Evolutionary conservation across 2,888 invertebrate genomes (phyloP).

Genomic region (Pristionchus arcanus): DNA sequence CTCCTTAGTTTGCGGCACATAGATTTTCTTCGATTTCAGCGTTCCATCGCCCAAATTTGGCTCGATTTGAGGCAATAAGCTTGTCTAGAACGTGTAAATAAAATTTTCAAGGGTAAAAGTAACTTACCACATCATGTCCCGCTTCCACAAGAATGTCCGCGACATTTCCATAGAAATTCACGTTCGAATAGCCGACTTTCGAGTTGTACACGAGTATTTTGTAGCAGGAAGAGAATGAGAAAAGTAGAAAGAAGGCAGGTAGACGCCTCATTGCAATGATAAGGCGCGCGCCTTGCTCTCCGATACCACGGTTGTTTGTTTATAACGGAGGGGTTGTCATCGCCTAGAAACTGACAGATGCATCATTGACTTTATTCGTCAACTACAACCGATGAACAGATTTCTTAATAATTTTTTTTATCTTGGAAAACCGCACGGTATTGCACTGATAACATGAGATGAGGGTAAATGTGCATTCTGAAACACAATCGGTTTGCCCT

Average conservation of each 20-base stretch:
- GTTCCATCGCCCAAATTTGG: not conserved
- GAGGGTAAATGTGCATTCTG: too few species aligned
- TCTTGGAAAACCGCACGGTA: too few species aligned
- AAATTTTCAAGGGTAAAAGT: not conserved
- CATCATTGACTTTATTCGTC: too few species aligned
- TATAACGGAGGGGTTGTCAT: not conserved
- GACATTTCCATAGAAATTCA: constrained; percentile 7
- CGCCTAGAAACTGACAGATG: not conserved
- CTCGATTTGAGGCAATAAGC: not conserved
- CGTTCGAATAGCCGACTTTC: not conserved
- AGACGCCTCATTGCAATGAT: not conserved
- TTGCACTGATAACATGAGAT: too few species aligned
- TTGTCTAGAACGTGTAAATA: not conserved
- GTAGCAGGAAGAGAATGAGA: not conserved
- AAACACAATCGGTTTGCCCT: too few species aligned
- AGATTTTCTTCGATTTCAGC: constrained; percentile 10
- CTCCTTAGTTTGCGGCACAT: not conserved
- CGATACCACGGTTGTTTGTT: not conserved
- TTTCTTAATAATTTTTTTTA: too few species aligned
- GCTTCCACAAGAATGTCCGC: constrained; percentile 25
- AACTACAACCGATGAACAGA: too few species aligned
- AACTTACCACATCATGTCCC: constrained; percentile 7
- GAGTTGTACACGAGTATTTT: constrained; percentile 13
- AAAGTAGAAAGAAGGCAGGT: not conserved
- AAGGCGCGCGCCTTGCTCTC: too few species aligned